phyloP scores from a whole-genome alignment of 2,888 invertebrate genomes.

The Ormyrus nitidulus region DNA sequence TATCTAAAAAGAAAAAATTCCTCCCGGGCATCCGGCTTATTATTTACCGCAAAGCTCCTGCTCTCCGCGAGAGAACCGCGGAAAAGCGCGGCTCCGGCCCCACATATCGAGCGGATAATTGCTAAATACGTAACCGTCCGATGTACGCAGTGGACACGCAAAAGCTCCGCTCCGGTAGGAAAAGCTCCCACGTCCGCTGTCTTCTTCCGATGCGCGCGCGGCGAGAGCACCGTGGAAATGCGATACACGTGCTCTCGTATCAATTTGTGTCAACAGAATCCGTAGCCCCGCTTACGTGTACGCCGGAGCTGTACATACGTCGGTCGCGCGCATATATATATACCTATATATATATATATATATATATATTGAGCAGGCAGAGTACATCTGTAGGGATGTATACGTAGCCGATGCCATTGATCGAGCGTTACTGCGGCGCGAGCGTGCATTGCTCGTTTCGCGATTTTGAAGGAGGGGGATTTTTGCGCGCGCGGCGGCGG shows the following conservation, averaged over 20 bases:
- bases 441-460: conserved; percentile 10
- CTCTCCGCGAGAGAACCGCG: not conserved
- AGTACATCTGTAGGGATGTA: not conserved
- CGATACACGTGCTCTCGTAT: conserved; percentile 32
- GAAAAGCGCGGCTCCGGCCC: not conserved
- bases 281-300: not conserved
- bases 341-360: not conserved
- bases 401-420: not conserved
- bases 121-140: conserved; percentile 22
- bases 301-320: not conserved
- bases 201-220: not conserved
- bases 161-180: not conserved
- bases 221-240: not conserved
- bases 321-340: not conserved
- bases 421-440: not conserved
- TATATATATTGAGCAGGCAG: not conserved
- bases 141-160: not conserved
- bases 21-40: no score
- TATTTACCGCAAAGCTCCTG: no score
- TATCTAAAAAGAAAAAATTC: no score
- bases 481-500: conserved; percentile 1
- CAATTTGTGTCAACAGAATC: conserved; percentile 47
- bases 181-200: not conserved
- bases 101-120: conserved; percentile 19
- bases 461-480: conserved; percentile 8